Evolutionary conservation across 2,113 vertebrate species (phyloP), one percentile per base, ranked within the genome.

Genomic region (Callionymus lyra): DNA sequence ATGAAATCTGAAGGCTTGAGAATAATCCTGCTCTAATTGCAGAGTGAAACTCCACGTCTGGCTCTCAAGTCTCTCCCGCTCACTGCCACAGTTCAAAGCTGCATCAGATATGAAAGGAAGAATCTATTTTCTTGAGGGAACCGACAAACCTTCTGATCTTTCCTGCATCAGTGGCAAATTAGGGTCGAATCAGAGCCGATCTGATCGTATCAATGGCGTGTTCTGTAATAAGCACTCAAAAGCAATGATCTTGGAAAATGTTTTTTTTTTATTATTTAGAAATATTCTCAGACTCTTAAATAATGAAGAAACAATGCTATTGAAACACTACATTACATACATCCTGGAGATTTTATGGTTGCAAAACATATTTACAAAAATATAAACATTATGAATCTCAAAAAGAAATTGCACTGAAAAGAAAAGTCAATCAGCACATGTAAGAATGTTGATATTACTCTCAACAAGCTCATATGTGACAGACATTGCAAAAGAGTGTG

Each of bases 231-330:
- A 56, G 51, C 3, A 0, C 1, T 48, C 16, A 43, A 46, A 0
- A 36, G 8, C 1, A 34, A 12, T 4, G 1, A 2, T 9, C 6
- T 48, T 70, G 59, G 64, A 67, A 75, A 79, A 75, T 68, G 56
- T 1, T 0, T 48, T 63, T 47, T 56, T 73, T 71, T n/a, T n/a
- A n/a, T n/a, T 52, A 78, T 82, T 68, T 55, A 76, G 62, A 78
- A 50, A 73, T 51, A 71, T 67, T 48, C 34, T 50, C 18, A n/a
- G 12, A 56, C 45, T 74, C 45, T 74, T 82, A 78, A 78, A 82
- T 73, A 82, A 49, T 63, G 55, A 57, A 44, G 15, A 12, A 69
- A 10, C 41, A 72, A 58, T 33, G 61, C 58, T 17, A 60, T 42
- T 56, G 13, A 47, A 59, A 56, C 43, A 58, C 38, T 64, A 72